A percentile compares a stretch with the other conserved stretches of the same genome.
phyloP scores from a whole-genome alignment of 2,797 vertebrate species.

The Ataeniobius toweri region DNA sequence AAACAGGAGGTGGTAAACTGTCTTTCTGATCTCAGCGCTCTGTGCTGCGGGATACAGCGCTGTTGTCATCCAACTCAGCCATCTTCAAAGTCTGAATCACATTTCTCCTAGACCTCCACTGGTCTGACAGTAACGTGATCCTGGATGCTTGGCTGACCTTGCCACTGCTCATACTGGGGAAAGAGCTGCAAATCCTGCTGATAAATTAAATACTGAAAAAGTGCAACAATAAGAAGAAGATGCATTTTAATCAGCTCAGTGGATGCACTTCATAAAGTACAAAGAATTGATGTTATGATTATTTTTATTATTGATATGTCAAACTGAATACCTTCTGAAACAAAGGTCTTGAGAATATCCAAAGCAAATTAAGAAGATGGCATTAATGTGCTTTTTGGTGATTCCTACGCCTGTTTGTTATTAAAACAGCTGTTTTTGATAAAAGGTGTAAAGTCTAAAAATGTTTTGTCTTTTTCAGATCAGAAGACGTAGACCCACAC shows the following conservation, averaged over 20 bases:
- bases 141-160: constrained; percentile 1
- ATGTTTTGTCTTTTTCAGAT: constrained; percentile 76
- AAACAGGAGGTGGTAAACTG: constrained; percentile 28
- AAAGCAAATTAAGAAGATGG: background rate
- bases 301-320: background rate
- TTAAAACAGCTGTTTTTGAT: background rate
- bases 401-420: background rate
- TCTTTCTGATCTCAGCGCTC: constrained; percentile 29
- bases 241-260: background rate
- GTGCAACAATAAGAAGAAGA: background rate
- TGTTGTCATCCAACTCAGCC: constrained; percentile 26
- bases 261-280: background rate
- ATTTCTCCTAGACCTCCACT: constrained; percentile 18
- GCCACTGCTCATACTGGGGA: background rate
- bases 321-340: constrained; percentile 5
- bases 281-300: background rate
- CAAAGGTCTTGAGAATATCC: background rate
- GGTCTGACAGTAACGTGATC: constrained; percentile 18
- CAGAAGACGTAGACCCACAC: constrained; percentile 90
- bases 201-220: background rate
- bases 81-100: constrained; percentile 37
- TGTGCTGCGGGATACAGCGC: constrained; percentile 18
- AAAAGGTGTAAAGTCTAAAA: background rate
- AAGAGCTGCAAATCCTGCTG: background rate
- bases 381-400: background rate